Base-by-base conservation (phyloP, 2,888 invertebrate genomes). In the Drosophila anomelani region DNA sequence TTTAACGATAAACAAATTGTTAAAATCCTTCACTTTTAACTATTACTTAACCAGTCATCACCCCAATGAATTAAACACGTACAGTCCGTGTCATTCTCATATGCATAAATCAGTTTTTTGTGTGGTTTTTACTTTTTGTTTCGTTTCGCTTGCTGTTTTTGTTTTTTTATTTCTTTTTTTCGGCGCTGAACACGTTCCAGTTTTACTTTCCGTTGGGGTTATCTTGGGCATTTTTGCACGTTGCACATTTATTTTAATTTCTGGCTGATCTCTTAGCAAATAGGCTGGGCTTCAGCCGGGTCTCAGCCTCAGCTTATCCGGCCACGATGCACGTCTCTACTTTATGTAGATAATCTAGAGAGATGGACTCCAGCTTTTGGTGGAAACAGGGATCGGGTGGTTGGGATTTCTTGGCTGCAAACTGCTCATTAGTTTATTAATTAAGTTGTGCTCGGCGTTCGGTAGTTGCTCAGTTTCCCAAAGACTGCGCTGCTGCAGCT, bases 351-450 rank as follows among this genome's bases (percentile, higher is more conserved):
- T 84, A 75, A 84, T 84, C 88, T 76, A 43, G 20, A 20, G n/a
- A 17, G 53, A 58, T 58, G 36, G 32, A 49, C 55, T 47, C 7
- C 17, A 12, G 29, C 10, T 2, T 29, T 12, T 12, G 43, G 8
- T 7, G 29, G 29, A 6, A 29, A 29, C 29, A 8, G 3, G 15
- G 43, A 34, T 49, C 38, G 34, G 44, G 62, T 32, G 75, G 41
- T 6, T 73, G 77, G 74, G 75, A 58, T 38, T 60, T 70, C 66
- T 55, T 12, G 57, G 23, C 68, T 70, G 77, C 82, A 78, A 89
- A 77, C 88, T 85, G 88, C 88, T 85, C 85, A 86, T 86, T 86
- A 86, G 85, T 85, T 86, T 86, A 86, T 89, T 86, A 86, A 86
- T 86, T 86, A 86, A 86, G 85, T 85, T 85, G 89, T 85, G 85